Evolutionary conservation across 2,797 vertebrate genomes (phyloP).

Genomic region (Enteromius paludinosus): DNA sequence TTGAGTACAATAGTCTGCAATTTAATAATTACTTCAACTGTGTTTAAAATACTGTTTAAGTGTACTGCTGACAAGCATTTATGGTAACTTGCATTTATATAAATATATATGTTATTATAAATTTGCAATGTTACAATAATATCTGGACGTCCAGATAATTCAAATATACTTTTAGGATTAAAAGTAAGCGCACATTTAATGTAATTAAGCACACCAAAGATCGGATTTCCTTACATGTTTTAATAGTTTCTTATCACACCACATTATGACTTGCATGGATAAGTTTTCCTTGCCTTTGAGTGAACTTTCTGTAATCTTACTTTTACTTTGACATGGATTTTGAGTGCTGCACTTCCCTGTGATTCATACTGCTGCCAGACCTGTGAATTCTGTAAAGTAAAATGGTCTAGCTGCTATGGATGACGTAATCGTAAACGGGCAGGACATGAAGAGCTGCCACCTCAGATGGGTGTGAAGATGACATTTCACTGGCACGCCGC

Average conservation of each 20-base stretch:
- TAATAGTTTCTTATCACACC: not conserved
- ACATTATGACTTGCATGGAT: not conserved
- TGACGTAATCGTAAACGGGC: conserved; percentile 23
- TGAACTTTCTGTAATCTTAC: conserved; percentile 2
- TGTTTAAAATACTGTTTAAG: no score
- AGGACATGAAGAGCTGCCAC: conserved; percentile 42
- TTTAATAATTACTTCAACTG: no score
- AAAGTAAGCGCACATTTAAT: not conserved
- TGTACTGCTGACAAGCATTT: no score
- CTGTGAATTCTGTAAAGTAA: conserved; percentile 3
- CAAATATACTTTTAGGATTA: not conserved
- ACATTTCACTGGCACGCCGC: conserved; percentile 13
- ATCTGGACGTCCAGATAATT: no score
- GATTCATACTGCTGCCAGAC: conserved; percentile 23
- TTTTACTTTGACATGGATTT: conserved; percentile 11
- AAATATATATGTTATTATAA: no score
- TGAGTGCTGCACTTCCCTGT: not conserved
- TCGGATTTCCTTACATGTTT: not conserved
- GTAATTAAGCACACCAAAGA: not conserved
- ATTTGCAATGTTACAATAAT: no score
- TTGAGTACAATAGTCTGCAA: no score
- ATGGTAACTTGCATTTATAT: no score
- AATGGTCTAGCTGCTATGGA: conserved; percentile 10
- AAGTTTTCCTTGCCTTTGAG: not conserved
- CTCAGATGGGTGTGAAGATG: conserved; percentile 40